Evolutionary conservation across 2,888 invertebrate genomes (phyloP), one percentile per base, ranked within the genome.

Genomic region (Automeris io): DNA sequence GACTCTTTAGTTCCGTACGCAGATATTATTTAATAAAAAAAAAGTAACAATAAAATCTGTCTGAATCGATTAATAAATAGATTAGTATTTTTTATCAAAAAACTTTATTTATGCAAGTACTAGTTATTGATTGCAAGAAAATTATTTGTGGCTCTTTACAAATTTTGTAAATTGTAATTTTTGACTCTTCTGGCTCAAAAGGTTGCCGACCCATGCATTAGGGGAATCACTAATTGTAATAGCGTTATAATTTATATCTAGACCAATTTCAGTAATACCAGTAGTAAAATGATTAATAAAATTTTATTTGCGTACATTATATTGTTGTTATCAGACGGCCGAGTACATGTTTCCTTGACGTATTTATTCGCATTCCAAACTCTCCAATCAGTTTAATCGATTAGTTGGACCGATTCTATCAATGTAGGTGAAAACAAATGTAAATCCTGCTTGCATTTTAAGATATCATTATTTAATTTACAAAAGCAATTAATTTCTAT

Each of bases 321-420:
- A 13, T 26, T 13, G 8, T 1, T 26, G 26, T 26, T 26, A 26
- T 26, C 26, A 8, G 12, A 26, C 5, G 2, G 13, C 7, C 7
- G 6, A 6, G 12, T 26, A 18, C 35, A 9, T 8, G 11, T 9
- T 4, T 3, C 5, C 8, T 31, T 37, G 36, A 31, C 37, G 31
- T 26, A 36, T 40, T 13, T 18, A 31, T 23, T 34, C 7, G 31
- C 37, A 37, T 37, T 37, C 31, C 22, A 16, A 16, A n/a, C 12
- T 18, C 8, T n/a, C 5, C 21, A 18, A 37, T 37, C 37, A 31
- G 13, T 16, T 37, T 18, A 11, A 23, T 7, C 31, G 38, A 25
- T 35, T 35, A 32, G 29, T 22, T 16, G 23, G 23, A 22, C 7
- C 19, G 23, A 25, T 33, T 36, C 26, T 18, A 35, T 31, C 26